Percentiles rank a stretch among this genome's conserved stretches.
phyloP scores from a whole-genome alignment of 2,113 vertebrate species.

The Gavia stellata region DNA sequence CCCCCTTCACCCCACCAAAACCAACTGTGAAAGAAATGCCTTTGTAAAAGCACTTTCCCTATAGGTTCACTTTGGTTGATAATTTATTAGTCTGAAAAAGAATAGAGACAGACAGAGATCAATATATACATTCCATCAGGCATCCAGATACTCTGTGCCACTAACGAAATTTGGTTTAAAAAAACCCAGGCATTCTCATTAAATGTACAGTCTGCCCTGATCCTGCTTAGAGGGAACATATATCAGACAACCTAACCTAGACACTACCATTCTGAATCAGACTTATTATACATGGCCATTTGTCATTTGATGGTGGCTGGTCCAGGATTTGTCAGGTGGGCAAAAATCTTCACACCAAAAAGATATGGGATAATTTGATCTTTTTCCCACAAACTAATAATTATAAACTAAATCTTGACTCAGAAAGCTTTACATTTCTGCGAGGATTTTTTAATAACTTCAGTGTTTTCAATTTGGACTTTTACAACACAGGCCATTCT shows the following conservation, averaged over 20 bases:
- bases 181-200: not conserved
- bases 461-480: not conserved
- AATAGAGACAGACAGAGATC: not conserved
- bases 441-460: not conserved
- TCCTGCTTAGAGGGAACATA: not conserved
- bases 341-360: not conserved
- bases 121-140: not conserved
- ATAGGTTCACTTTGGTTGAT: not conserved
- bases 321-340: not conserved
- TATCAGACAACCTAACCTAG: not conserved
- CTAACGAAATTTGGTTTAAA: not conserved
- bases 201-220: not conserved
- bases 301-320: not conserved
- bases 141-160: not conserved
- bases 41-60: not conserved
- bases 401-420: not conserved
- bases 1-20: not conserved
- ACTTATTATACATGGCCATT: not conserved
- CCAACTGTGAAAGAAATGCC: not conserved
- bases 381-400: not conserved
- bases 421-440: not conserved
- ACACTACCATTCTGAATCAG: not conserved
- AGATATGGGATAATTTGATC: not conserved
- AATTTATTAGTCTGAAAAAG: not conserved
- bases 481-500: not conserved